A percentile compares a stretch with the other conserved stretches of the same genome.
phyloP scores from a whole-genome alignment of 2,888 invertebrate genomes.

The Brachynemurus nebulosus region DNA sequence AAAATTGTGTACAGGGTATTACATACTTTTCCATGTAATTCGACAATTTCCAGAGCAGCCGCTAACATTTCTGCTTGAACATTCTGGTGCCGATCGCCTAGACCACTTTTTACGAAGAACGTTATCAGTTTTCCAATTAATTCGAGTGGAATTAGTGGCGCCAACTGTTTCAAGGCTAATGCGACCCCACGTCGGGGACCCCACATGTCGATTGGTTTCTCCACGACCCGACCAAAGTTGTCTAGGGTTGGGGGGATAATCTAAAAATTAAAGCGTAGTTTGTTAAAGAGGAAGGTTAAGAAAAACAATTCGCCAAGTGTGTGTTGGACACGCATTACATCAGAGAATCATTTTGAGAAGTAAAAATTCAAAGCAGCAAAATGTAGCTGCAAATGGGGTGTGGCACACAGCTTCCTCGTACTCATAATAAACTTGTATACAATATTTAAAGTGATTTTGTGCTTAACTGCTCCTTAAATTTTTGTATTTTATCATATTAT shows the following conservation, averaged over 20 bases:
- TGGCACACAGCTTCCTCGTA: too few species aligned
- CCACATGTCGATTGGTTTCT: conserved; percentile 81
- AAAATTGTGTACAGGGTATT: neutral
- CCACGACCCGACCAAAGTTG: conserved; percentile 79
- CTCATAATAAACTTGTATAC: too few species aligned
- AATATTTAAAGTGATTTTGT: too few species aligned
- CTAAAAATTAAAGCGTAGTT: conserved; percentile 24
- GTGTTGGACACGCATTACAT: too few species aligned
- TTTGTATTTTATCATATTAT: too few species aligned
- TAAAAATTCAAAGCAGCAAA: too few species aligned
- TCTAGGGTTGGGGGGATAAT: conserved; percentile 78
- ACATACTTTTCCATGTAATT: conserved; percentile 78
- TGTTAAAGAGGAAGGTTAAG: too few species aligned
- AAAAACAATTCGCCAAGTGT: too few species aligned
- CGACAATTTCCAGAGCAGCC: conserved; percentile 84
- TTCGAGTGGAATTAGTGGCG: conserved; percentile 52
- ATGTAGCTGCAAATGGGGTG: too few species aligned
- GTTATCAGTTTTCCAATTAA: conserved; percentile 56
- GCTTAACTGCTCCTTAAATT: too few species aligned
- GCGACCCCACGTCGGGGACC: conserved; percentile 80
- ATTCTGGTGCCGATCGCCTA: conserved; percentile 70
- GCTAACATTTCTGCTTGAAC: conserved; percentile 85
- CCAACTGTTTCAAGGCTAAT: conserved; percentile 64
- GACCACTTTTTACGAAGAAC: conserved; percentile 73
- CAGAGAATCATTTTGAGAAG: too few species aligned